Conservation (phyloP, 2,797 vertebrate genomes). For the Sebastes minor region DNA sequence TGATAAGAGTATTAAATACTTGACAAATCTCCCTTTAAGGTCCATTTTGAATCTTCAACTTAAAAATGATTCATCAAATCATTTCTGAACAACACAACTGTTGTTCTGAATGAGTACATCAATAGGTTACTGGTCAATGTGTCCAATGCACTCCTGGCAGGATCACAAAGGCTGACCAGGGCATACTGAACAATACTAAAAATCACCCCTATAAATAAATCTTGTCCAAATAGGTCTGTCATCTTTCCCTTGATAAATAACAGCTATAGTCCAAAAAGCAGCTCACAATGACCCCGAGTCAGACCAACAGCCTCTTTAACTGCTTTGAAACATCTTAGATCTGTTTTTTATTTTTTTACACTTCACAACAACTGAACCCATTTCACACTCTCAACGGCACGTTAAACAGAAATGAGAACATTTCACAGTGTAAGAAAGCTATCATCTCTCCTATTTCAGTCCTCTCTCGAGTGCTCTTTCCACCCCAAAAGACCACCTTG, state of each 20-base stretch:
- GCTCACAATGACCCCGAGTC: neutral
- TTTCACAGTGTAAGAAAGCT: neutral
- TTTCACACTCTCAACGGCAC: neutral
- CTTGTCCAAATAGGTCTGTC: neutral
- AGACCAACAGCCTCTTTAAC: neutral
- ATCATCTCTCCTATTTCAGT: neutral
- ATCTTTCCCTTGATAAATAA: neutral
- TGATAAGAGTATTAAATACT: too few species aligned
- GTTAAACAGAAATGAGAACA: neutral
- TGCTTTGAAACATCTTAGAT: neutral
- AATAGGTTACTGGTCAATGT: neutral
- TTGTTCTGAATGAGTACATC: neutral
- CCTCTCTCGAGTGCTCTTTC: constrained; percentile 4
- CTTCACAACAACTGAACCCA: neutral
- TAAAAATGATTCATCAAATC: neutral
- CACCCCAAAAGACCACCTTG: neutral
- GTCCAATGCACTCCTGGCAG: neutral
- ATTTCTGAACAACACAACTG: neutral
- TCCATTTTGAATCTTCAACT: too few species aligned
- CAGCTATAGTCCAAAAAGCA: neutral
- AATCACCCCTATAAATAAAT: neutral
- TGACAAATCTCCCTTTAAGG: too few species aligned
- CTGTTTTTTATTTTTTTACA: neutral
- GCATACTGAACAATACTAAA: neutral
- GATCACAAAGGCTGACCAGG: neutral